phyloP scores from a whole-genome alignment of 2,113 vertebrate genomes.

The Neomonachus schauinslandi region DNA sequence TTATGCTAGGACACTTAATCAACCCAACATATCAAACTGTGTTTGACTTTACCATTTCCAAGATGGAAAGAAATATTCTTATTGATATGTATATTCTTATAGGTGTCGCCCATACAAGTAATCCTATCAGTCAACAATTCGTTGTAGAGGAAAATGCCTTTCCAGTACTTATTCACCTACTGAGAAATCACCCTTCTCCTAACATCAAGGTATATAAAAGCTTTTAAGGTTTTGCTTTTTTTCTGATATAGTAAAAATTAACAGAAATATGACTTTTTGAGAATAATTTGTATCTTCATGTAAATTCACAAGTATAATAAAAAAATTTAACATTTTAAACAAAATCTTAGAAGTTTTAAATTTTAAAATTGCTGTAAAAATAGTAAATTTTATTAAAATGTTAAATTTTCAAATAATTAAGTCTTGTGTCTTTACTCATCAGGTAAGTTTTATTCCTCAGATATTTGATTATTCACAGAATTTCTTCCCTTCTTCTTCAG shows the following conservation, averaged over 20 bases:
- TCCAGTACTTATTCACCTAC: conserved; percentile 84
- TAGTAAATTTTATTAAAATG: conserved; percentile 21
- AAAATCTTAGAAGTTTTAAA: conserved; percentile 6
- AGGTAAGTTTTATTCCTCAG: background rate
- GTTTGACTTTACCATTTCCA: background rate
- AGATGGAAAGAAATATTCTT: background rate
- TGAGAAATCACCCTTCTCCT: conserved; percentile 82
- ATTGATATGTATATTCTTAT: conserved; percentile 38
- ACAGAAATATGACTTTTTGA: background rate
- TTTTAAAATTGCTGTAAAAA: background rate
- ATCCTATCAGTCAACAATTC: conserved; percentile 83
- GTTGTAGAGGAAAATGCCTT: conserved; percentile 86
- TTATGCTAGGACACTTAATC: background rate
- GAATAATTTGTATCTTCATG: conserved; percentile 24
- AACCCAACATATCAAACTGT: background rate
- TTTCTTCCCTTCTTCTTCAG: background rate
- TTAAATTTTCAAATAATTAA: conserved; percentile 7
- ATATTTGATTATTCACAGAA: background rate
- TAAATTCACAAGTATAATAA: conserved; percentile 27
- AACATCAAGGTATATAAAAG: conserved; percentile 84
- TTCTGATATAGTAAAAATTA: background rate
- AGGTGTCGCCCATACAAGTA: conserved; percentile 87
- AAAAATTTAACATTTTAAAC: conserved; percentile 12
- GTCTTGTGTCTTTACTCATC: background rate
- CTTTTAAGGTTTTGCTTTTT: background rate